These are phyloP conservation scores for Promerops cafer DNA, from an alignment of 2,113 vertebrate genomes.

Conservation along the genomic window DNA sequence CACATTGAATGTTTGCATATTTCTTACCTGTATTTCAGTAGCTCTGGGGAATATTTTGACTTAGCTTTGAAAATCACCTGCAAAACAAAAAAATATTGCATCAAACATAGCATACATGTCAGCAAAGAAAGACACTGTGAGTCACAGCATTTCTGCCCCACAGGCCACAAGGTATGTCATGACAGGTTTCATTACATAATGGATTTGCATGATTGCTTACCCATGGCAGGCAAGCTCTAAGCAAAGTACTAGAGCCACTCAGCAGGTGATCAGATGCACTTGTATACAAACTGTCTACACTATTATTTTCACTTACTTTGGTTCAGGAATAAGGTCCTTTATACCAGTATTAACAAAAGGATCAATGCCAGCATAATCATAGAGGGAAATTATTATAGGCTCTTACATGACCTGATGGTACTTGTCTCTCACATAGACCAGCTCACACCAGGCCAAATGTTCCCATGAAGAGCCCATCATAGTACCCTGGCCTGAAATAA, in stretches of 20 bases:
- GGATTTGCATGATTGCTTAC: background rate
- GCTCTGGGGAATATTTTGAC: slow-evolving; percentile 89
- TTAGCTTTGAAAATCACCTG: slow-evolving; percentile 96
- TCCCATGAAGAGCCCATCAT: background rate
- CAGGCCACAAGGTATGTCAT: background rate
- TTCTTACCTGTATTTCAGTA: slow-evolving; percentile 87
- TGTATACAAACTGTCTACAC: background rate
- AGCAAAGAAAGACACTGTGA: background rate
- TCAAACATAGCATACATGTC: background rate
- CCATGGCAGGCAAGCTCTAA: background rate
- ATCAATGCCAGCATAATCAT: background rate
- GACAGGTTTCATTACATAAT: background rate
- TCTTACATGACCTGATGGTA: background rate
- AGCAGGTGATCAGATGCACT: background rate
- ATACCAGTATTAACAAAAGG: background rate
- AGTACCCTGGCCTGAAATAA: background rate
- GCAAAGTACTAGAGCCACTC: background rate
- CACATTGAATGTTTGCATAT: background rate
- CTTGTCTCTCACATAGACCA: background rate
- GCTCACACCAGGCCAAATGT: background rate
- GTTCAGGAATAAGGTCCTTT: background rate
- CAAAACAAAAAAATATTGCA: slow-evolving; percentile 23
- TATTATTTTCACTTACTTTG: background rate
- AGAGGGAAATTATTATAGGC: background rate
- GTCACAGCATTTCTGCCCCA: background rate